Evolutionary conservation across 2,797 vertebrate genomes (phyloP).

Genomic region (Notoglanidium macrostoma): DNA sequence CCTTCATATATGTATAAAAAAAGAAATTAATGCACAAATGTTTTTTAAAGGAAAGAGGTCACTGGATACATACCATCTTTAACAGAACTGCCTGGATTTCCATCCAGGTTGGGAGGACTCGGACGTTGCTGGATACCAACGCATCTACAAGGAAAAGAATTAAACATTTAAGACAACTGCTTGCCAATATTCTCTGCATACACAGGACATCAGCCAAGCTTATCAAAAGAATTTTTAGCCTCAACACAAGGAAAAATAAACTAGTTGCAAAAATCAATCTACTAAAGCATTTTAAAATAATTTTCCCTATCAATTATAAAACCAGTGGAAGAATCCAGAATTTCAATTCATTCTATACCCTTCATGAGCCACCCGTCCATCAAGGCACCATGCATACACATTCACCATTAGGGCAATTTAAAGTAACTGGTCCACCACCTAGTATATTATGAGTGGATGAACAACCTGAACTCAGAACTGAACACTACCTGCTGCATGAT

Average conservation of each 20-base stretch:
- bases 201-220: not conserved
- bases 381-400: too few relatives aligned
- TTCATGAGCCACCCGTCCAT: too few relatives aligned
- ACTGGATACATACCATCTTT: slow-evolving; percentile 26
- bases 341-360: not conserved
- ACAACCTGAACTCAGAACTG: not conserved
- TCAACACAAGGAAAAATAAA: not conserved
- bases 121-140: slow-evolving; percentile 94
- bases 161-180: not conserved
- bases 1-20: slow-evolving; percentile 60
- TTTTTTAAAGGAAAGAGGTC: too few relatives aligned
- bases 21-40: not conserved
- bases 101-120: slow-evolving; percentile 96
- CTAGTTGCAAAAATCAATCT: not conserved
- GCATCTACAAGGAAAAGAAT: slow-evolving; percentile 84
- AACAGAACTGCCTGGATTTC: slow-evolving; percentile 99
- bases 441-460: too few relatives aligned
- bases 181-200: not conserved
- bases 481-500: not conserved
- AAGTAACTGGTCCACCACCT: not conserved
- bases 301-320: not conserved
- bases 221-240: not conserved
- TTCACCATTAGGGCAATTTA: not conserved
- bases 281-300: not conserved
- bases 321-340: not conserved